Conservation (phyloP, 2,113 vertebrate species). For the Larimichthys crocea region DNA sequence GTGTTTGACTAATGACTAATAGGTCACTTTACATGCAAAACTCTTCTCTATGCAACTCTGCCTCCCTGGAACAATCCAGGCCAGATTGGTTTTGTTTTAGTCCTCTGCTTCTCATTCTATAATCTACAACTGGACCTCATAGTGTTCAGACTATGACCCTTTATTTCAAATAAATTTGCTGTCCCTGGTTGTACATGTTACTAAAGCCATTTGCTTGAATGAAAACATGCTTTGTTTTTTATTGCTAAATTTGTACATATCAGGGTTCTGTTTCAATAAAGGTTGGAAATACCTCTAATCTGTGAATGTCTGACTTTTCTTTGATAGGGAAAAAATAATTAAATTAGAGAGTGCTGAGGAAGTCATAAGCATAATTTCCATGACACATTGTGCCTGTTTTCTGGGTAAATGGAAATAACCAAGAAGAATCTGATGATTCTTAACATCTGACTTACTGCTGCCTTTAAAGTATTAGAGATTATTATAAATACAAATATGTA, state of each 20-base stretch:
- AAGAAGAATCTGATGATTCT: too few species aligned
- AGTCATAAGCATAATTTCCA: neutral
- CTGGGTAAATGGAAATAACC: neutral
- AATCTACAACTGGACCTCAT: neutral
- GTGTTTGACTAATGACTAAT: slow-evolving; percentile 5
- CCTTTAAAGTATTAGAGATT: too few species aligned
- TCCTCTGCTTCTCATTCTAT: slow-evolving; percentile 16
- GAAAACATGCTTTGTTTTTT: slow-evolving; percentile 8
- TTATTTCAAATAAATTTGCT: slow-evolving; percentile 8
- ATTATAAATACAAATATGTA: too few species aligned
- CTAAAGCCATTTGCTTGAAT: slow-evolving; percentile 26
- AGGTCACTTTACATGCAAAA: slow-evolving; percentile 27
- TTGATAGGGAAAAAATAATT: neutral
- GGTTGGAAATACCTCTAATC: slow-evolving; percentile 26
- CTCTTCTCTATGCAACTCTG: slow-evolving; percentile 59
- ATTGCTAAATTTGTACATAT: slow-evolving; percentile 35
- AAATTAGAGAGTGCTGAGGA: neutral
- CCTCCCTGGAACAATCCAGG: slow-evolving; percentile 11
- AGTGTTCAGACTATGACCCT: neutral
- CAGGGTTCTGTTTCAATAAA: slow-evolving; percentile 61
- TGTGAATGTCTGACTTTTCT: neutral
- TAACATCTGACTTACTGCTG: too few species aligned
- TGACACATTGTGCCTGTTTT: neutral
- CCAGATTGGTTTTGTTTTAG: neutral
- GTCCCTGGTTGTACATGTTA: slow-evolving; percentile 13